These are phyloP conservation scores for Drosophila monieri DNA, from an alignment of 2,888 invertebrate species.

Conservation along the genomic window DNA sequence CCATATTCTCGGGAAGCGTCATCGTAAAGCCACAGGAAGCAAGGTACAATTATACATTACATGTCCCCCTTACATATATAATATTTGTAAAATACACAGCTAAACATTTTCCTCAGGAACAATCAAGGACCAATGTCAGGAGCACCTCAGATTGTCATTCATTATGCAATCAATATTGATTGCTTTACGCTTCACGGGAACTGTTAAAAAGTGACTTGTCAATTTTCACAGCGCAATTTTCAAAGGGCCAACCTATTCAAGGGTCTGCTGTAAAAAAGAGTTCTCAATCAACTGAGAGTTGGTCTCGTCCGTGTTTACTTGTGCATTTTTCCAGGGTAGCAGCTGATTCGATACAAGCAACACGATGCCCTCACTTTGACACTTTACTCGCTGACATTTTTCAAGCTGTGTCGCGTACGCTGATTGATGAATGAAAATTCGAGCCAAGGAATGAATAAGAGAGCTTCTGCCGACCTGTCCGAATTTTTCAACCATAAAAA, in stretches of 20 bases:
- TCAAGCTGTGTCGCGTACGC: conserved; percentile 64
- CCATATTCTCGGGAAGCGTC: conserved; percentile 24
- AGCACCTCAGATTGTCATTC: conserved; percentile 70
- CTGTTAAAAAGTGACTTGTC: conserved; percentile 71
- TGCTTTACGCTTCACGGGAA: conserved; percentile 54
- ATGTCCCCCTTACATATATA: not conserved
- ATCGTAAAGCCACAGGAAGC: conserved; percentile 26
- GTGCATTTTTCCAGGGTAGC: not conserved
- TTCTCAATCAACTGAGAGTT: not conserved
- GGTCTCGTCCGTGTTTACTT: not conserved
- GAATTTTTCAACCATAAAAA: conserved; percentile 60
- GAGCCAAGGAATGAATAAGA: conserved; percentile 47
- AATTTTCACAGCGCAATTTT: conserved; percentile 58
- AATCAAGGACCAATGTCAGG: conserved; percentile 59
- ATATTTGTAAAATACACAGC: not conserved
- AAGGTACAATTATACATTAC: not conserved
- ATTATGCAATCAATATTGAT: conserved; percentile 78
- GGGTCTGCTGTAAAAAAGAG: conserved; percentile 4
- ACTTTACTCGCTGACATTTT: conserved; percentile 61
- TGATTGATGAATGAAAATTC: conserved; percentile 75
- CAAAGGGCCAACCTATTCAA: not conserved
- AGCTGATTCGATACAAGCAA: not conserved
- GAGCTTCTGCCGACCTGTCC: conserved; percentile 16
- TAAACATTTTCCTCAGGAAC: not conserved
- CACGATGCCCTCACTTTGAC: conserved; percentile 35